phyloP scores from a whole-genome alignment of 2,797 vertebrate genomes.

The Gymnoscopelus braueri region DNA sequence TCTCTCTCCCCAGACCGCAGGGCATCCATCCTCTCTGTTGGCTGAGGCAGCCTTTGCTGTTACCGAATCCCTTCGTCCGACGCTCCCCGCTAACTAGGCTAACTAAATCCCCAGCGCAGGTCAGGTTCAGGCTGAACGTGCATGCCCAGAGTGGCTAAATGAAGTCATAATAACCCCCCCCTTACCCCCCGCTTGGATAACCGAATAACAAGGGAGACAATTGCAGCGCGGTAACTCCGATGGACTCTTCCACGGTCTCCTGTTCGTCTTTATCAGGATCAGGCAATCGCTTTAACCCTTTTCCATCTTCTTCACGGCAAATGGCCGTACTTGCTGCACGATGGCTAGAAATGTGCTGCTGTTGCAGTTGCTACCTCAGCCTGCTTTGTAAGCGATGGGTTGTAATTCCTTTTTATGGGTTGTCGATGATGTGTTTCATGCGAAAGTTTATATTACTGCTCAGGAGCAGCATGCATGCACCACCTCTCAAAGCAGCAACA shows the following conservation, averaged over 20 bases:
- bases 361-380: no score
- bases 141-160: slow-evolving; percentile 38
- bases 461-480: no score
- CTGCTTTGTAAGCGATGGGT: no score
- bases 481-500: no score
- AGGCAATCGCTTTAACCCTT: slow-evolving; percentile 1
- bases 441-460: no score
- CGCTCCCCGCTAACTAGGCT: slow-evolving; percentile 51
- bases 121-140: slow-evolving; percentile 60
- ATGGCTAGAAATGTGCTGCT: no score
- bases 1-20: slow-evolving; percentile 61
- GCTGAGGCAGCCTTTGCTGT: slow-evolving; percentile 60
- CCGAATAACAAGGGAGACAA: slow-evolving; percentile 15
- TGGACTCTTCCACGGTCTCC: neutral
- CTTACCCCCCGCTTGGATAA: slow-evolving; percentile 26
- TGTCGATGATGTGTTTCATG: no score
- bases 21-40: slow-evolving; percentile 70
- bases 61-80: slow-evolving; percentile 62
- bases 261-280: slow-evolving; percentile 7
- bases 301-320: neutral
- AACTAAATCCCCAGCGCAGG: slow-evolving; percentile 60
- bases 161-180: slow-evolving; percentile 32
- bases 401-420: no score
- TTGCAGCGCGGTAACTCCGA: neutral
- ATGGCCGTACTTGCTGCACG: no score